Base-by-base conservation (phyloP, 92 coral and sea anemone species). In the Parazoanthus atlanticus region DNA sequence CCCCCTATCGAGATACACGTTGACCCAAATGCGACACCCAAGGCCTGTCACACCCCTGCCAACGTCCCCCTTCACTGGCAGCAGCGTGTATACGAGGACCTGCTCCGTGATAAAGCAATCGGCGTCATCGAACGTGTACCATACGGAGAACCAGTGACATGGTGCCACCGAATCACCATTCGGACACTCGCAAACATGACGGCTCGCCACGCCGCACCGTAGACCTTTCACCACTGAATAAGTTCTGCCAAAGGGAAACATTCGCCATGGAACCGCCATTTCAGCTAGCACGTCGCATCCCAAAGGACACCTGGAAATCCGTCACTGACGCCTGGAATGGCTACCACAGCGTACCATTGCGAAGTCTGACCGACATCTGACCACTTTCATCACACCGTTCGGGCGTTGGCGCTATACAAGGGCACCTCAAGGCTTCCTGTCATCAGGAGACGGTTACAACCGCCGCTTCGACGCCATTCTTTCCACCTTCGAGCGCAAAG, bases 331-430 rank as follows among this genome's bases (percentile, higher is more conserved):
- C 91, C 74, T 85, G 93, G 93, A 91, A 88, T 7, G 93, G 89
- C 40, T 91, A 88, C 25, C 93, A 91, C 91, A 86, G 90, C 76
- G 92, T 80, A 0, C 88, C 92, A 2, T 86, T 91, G 89, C 85
- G 88, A 23, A 30, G 12, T 89, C 92, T 0, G 91, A 89, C 36
- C 91, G 88, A 31, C 84, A 79, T 84, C 43, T 91, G 33, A 86
- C 94, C 30, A 92, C 92, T 11, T 92, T 92, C 33, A 89, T 89
- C 79, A 91, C 93, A 30, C 91, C 93, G 26, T 91, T 82, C 49
- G 96, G 94, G 7, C 94, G 89, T 74, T 93, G 96, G 96, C 93
- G 93, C n/a, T 93, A 93, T 93, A 92, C 89, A 16, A 29, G 94
- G n/a, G 93, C 96, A n/a, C 97, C 94, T 1, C 94, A 92, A 56